A percentile compares a stretch with the other conserved stretches of the same genome.
Conservation (phyloP, 2,113 vertebrate genomes). For the Pantherophis guttatus region DNA sequence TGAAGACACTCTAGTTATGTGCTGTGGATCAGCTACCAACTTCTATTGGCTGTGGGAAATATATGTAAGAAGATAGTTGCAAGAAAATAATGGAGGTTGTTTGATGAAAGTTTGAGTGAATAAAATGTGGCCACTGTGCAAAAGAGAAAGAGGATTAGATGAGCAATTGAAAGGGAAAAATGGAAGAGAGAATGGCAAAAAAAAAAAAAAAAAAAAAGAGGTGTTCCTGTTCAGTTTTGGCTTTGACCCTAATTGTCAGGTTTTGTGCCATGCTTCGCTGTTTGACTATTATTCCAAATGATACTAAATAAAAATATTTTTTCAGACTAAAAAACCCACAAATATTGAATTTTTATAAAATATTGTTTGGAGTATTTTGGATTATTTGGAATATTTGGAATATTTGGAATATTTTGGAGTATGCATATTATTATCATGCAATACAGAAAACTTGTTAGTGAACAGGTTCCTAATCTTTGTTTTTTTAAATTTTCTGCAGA, state of each 20-base stretch:
- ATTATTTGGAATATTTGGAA: not conserved
- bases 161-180: not conserved
- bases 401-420: conserved; percentile 14
- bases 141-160: not conserved
- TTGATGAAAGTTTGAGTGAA: not conserved
- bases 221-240: not conserved
- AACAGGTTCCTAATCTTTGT: not conserved
- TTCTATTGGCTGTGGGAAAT: not conserved
- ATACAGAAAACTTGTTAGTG: conserved; percentile 3
- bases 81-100: not conserved
- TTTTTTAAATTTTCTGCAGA: conserved; percentile 15
- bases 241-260: not conserved
- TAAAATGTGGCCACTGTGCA: not conserved
- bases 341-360: conserved; percentile 21
- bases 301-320: not conserved
- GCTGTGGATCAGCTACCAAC: not conserved
- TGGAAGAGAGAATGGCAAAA: too few relatives aligned
- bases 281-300: not conserved
- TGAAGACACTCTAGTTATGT: not conserved
- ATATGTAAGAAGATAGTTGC: not conserved
- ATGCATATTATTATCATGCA: not conserved
- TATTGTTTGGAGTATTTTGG: not conserved
- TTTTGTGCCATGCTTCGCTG: not conserved
- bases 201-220: not conserved
- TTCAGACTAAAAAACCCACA: conserved; percentile 23